phyloP scores from a whole-genome alignment of 2,888 invertebrate species.

The Romanomermis culicivorax region DNA sequence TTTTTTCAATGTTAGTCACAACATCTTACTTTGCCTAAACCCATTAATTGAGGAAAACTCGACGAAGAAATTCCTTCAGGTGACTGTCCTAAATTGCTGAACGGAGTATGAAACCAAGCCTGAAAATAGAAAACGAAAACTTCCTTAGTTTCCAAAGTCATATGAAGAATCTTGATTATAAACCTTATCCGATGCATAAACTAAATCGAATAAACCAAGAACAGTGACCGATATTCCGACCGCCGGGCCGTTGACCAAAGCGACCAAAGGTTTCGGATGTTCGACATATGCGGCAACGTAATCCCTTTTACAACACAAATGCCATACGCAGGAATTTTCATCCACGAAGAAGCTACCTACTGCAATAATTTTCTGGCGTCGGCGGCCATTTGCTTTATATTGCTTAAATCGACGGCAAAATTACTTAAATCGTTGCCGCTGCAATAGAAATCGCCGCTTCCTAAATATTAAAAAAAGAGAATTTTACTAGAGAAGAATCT shows the following conservation, averaged over 20 bases:
- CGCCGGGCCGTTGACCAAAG: slow-evolving; percentile 76
- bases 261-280: slow-evolving; percentile 66
- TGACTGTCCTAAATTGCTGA: slow-evolving; percentile 55
- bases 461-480: slow-evolving; percentile 29
- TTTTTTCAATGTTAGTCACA: no score
- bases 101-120: slow-evolving; percentile 74
- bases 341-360: neutral
- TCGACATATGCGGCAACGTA: slow-evolving; percentile 55
- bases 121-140: slow-evolving; percentile 29
- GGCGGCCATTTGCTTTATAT: slow-evolving; percentile 12
- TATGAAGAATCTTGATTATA: neutral
- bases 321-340: neutral
- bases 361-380: slow-evolving; percentile 12
- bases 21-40: slow-evolving; percentile 50
- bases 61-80: slow-evolving; percentile 74
- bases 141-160: neutral
- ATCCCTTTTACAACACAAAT: slow-evolving; percentile 30
- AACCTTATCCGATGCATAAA: slow-evolving; percentile 63
- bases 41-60: slow-evolving; percentile 61
- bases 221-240: slow-evolving; percentile 72
- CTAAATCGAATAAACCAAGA: slow-evolving; percentile 60
- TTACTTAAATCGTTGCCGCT: slow-evolving; percentile 56
- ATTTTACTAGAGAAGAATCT: neutral
- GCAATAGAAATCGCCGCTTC: slow-evolving; percentile 54
- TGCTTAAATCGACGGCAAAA: slow-evolving; percentile 28